A percentile compares a stretch with the other conserved stretches of the same genome.
Conservation (phyloP, 2,888 invertebrate genomes). For the Cacoxenus indagator region DNA sequence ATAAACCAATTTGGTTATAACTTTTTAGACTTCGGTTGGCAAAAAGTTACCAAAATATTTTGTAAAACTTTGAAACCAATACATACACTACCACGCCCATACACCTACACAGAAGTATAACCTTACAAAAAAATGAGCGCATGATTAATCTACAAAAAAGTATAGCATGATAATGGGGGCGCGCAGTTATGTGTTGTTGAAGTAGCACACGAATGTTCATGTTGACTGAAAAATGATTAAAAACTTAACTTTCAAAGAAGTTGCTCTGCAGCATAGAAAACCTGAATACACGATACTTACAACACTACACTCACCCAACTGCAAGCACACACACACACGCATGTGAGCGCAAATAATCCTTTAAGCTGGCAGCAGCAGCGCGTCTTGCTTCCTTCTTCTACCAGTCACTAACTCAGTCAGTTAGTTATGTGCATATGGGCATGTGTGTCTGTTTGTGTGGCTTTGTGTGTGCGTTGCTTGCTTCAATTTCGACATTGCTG, state of each 20-base stretch:
- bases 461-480: not conserved
- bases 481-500: not conserved
- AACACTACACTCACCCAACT: not conserved
- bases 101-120: not conserved
- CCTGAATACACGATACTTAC: not conserved
- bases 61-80: not conserved
- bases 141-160: slow-evolving; percentile 12
- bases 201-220: not conserved
- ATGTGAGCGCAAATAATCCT: slow-evolving; percentile 5
- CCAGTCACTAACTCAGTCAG: not conserved
- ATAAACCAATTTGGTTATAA: not conserved
- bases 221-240: slow-evolving; percentile 17
- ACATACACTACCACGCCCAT: not conserved
- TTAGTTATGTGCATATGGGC: not conserved
- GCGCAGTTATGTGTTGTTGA: not conserved
- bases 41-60: not conserved
- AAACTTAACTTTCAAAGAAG: slow-evolving; percentile 18
- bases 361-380: slow-evolving; percentile 6
- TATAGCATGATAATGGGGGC: not conserved
- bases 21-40: not conserved
- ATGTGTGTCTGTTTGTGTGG: not conserved
- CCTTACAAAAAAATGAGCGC: not conserved
- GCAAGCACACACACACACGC: not conserved
- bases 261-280: not conserved
- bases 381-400: not conserved